These are phyloP conservation scores for Ceratina calcarata DNA, from an alignment of 1,140 invertebrate genomes.

Conservation along the genomic window DNA sequence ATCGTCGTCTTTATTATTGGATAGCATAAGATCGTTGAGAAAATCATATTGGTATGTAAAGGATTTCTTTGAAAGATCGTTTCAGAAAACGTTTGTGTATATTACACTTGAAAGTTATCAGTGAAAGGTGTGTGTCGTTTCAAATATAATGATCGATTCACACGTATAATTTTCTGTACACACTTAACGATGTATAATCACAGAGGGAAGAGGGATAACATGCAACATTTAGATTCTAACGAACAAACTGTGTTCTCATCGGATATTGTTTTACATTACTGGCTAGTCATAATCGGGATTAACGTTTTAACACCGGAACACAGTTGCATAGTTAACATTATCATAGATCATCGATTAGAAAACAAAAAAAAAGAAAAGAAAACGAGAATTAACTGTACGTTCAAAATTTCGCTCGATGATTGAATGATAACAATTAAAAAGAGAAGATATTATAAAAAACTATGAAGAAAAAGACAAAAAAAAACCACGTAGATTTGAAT, in stretches of 20 bases:
- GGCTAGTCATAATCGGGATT: conserved; percentile 18
- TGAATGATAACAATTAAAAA: conserved; percentile 1
- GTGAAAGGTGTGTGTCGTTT: conserved; percentile 28
- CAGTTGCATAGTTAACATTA: conserved; percentile 21
- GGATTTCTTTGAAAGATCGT: conserved; percentile 20
- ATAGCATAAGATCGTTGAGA: conserved; percentile 27
- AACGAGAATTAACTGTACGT: conserved; percentile 16
- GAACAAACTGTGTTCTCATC: conserved; percentile 34
- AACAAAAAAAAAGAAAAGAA: too few relatives aligned
- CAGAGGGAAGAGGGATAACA: too few relatives aligned
- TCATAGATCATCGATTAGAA: conserved; percentile 39
- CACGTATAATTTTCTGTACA: not conserved
- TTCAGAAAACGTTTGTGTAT: conserved; percentile 26
- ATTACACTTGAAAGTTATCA: conserved; percentile 20
- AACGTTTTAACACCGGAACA: conserved; percentile 12
- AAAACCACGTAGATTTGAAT: conserved; percentile 59
- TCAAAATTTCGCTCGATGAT: conserved; percentile 1
- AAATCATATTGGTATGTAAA: conserved; percentile 28
- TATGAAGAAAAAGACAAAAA: conserved; percentile 1
- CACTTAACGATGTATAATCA: too few relatives aligned
- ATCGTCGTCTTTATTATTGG: conserved; percentile 54
- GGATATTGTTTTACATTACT: conserved; percentile 18
- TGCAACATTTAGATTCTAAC: too few relatives aligned
- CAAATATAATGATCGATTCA: conserved; percentile 35
- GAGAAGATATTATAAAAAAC: not conserved